phyloP scores from a whole-genome alignment of 2,797 vertebrate genomes.

The Lutjanus argentimaculatus region DNA sequence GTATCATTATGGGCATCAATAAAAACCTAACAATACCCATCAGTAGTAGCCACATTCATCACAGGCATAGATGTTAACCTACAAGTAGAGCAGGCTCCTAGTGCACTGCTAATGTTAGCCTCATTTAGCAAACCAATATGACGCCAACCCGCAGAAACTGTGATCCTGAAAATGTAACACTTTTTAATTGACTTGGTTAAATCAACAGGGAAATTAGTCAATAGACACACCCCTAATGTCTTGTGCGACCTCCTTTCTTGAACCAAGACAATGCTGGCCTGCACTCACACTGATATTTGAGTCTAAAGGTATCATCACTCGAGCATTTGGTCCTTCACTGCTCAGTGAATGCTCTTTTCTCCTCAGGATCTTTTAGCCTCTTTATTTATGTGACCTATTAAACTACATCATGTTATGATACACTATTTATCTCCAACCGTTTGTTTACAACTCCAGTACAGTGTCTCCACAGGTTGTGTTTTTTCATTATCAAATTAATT shows the following conservation, averaged over 20 bases:
- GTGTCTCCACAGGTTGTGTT: neutral
- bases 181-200: no score
- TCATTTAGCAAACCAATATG: no score
- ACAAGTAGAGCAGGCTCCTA: no score
- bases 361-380: neutral
- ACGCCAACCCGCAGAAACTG: no score
- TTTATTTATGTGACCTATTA: conserved; percentile 1
- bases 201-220: no score
- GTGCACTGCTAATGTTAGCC: no score
- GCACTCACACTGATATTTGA: neutral
- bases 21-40: no score
- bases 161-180: no score
- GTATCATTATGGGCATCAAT: no score
- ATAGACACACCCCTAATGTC: neutral
- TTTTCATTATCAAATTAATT: conserved; percentile 10
- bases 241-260: neutral
- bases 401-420: neutral
- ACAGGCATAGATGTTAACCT: no score
- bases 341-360: neutral
- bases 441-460: neutral
- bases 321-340: neutral
- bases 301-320: neutral
- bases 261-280: neutral
- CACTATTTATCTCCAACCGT: neutral
- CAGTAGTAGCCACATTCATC: no score